Percentiles rank a stretch among this genome's conserved stretches.
Conservation (phyloP, 2,113 vertebrate species). For the Sander lucioperca region DNA sequence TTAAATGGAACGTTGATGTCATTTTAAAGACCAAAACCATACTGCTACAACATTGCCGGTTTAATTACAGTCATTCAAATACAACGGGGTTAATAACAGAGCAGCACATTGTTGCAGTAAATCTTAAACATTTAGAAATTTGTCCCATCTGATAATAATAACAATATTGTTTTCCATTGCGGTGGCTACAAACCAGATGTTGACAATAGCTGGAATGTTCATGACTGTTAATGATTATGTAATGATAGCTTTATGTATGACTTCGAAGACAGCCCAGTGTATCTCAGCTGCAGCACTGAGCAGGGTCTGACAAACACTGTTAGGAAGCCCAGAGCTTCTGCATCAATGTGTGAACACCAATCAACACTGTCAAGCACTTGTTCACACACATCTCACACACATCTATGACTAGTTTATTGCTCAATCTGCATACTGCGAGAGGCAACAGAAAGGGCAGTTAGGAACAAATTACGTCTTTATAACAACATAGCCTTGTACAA, state of each 20-base stretch:
- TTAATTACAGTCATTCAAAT: background rate
- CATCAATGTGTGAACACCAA: constrained; percentile 65
- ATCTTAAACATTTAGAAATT: constrained; percentile 2
- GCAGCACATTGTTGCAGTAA: background rate
- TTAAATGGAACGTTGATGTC: background rate
- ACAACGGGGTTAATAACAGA: background rate
- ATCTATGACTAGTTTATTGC: constrained; percentile 49
- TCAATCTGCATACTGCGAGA: constrained; percentile 36
- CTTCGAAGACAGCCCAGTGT: background rate
- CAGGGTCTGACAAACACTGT: constrained; percentile 47
- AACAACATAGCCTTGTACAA: constrained; percentile 50
- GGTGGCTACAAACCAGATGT: constrained; percentile 26
- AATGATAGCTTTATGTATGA: constrained; percentile 10
- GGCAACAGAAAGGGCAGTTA: constrained; percentile 35
- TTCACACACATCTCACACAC: constrained; percentile 55
- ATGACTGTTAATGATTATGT: constrained; percentile 33
- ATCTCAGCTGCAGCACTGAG: constrained; percentile 40
- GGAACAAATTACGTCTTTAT: constrained; percentile 54
- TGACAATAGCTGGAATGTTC: constrained; percentile 4
- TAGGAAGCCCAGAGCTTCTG: constrained; percentile 47
- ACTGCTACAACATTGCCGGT: background rate
- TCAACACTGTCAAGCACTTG: constrained; percentile 58
- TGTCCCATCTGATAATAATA: constrained; percentile 23
- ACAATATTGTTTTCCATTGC: constrained; percentile 4
- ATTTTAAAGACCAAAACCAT: background rate